phyloP scores from a whole-genome alignment of 30 jellyfish, hydroid and myxozoan genomes.

The Cassiopea andromeda region DNA sequence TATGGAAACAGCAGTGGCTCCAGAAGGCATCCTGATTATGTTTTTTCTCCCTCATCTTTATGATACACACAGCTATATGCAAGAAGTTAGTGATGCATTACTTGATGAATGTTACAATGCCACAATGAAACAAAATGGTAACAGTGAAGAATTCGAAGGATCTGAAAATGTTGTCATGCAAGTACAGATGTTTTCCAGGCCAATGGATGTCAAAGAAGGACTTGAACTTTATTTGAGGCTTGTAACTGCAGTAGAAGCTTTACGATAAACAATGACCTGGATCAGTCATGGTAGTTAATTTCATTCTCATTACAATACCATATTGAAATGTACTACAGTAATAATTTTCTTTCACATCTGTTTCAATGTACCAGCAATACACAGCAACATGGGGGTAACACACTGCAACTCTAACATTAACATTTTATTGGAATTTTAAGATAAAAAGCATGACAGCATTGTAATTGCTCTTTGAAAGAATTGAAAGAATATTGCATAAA shows the following conservation, averaged over 20 bases:
- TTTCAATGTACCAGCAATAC: too few relatives aligned
- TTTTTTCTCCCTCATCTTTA: constrained; percentile 61
- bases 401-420: too few relatives aligned
- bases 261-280: constrained; percentile 6
- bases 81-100: constrained; percentile 30
- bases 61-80: constrained; percentile 21
- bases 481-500: too few relatives aligned
- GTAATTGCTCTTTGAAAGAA: too few relatives aligned
- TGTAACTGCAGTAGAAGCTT: constrained; percentile 33
- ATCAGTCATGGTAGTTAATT: neutral
- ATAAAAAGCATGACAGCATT: too few relatives aligned
- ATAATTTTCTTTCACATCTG: neutral
- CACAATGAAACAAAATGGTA: constrained; percentile 19
- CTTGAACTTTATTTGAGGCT: constrained; percentile 41
- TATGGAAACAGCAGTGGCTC: constrained; percentile 52
- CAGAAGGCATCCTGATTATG: constrained; percentile 70
- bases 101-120: constrained; percentile 53
- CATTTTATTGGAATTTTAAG: too few relatives aligned
- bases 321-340: neutral
- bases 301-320: constrained; percentile 1
- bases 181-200: constrained; percentile 7
- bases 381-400: too few relatives aligned
- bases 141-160: constrained; percentile 63
- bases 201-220: constrained; percentile 65
- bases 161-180: constrained; percentile 53